Conservation (phyloP, 2,113 vertebrate genomes). For the Sylvia atricapilla region DNA sequence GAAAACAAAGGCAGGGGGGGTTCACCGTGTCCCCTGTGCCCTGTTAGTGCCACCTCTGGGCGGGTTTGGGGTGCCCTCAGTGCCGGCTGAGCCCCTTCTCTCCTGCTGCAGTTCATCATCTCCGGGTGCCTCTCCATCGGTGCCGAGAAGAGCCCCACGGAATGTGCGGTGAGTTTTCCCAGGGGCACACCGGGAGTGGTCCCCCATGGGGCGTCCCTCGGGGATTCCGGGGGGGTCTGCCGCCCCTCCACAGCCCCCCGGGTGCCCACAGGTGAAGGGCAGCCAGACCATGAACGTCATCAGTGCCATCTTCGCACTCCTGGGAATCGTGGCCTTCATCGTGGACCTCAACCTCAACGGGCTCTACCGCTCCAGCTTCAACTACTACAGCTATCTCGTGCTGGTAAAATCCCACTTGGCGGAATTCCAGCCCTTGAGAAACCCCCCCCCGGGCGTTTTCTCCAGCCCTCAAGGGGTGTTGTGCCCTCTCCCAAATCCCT, state of each 20-base stretch:
- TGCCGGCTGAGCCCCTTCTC: background rate
- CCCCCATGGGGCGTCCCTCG: accelerated
- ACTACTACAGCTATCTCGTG: background rate
- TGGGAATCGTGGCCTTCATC: slow-evolving; percentile 46
- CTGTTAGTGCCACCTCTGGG: background rate
- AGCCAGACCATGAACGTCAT: slow-evolving; percentile 57
- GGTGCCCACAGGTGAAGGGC: background rate
- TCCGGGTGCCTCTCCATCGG: slow-evolving; percentile 43
- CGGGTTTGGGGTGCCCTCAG: background rate
- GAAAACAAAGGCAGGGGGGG: background rate
- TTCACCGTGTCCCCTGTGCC: background rate
- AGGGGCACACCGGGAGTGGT: accelerated
- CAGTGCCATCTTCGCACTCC: slow-evolving; percentile 27
- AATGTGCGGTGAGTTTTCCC: slow-evolving; percentile 18
- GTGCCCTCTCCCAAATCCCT: background rate
- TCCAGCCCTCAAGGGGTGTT: background rate
- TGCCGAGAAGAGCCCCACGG: slow-evolving; percentile 28
- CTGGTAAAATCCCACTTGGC: background rate
- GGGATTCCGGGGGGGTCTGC: background rate
- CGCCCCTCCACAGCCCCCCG: accelerated
- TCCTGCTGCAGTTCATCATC: slow-evolving; percentile 30
- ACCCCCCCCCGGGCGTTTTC: too few species aligned
- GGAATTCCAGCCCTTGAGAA: background rate
- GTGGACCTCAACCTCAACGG: slow-evolving; percentile 45
- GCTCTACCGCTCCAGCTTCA: background rate